Percentiles rank a stretch among this genome's conserved stretches.
Conservation (phyloP, 2,888 invertebrate species). For the Parnassius orleans region DNA sequence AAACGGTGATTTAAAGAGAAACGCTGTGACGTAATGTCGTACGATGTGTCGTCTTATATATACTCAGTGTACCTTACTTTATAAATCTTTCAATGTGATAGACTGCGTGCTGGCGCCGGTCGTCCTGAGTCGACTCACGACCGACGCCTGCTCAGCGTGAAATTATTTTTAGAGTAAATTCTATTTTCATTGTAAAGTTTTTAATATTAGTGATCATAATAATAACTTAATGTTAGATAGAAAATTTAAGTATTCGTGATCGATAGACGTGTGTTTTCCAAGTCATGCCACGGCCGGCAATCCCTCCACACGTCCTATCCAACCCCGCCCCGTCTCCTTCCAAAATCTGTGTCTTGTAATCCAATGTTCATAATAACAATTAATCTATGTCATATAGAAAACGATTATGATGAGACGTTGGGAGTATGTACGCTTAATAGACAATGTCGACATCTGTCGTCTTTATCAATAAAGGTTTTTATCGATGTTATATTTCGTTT, state of each 20-base stretch:
- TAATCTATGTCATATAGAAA: slow-evolving; percentile 71
- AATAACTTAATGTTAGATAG: slow-evolving; percentile 77
- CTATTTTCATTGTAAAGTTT: slow-evolving; percentile 80
- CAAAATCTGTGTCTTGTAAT: slow-evolving; percentile 74
- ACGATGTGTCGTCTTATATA: slow-evolving; percentile 34
- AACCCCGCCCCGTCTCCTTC: slow-evolving; percentile 66
- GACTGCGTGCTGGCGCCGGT: slow-evolving; percentile 69
- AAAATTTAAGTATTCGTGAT: slow-evolving; percentile 76
- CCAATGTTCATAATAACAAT: slow-evolving; percentile 69
- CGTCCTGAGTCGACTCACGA: slow-evolving; percentile 67
- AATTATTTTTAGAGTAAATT: slow-evolving; percentile 79
- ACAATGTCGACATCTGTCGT: slow-evolving; percentile 65
- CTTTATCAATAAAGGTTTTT: slow-evolving; percentile 79
- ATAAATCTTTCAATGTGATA: slow-evolving; percentile 80
- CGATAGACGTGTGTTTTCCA: slow-evolving; percentile 69
- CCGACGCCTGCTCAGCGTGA: slow-evolving; percentile 64
- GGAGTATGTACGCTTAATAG: slow-evolving; percentile 79
- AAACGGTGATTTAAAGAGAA: slow-evolving; percentile 44
- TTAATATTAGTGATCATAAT: slow-evolving; percentile 75
- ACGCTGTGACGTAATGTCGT: slow-evolving; percentile 38
- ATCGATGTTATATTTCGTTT: slow-evolving; percentile 73
- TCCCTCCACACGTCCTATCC: slow-evolving; percentile 56
- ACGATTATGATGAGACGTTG: slow-evolving; percentile 61
- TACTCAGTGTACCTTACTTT: slow-evolving; percentile 60
- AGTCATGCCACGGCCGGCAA: slow-evolving; percentile 43